Percentiles rank a stretch among this genome's conserved stretches.
These are phyloP conservation scores for Miltochrista miniata DNA, from an alignment of 2,888 invertebrate genomes.

Conservation along the genomic window DNA sequence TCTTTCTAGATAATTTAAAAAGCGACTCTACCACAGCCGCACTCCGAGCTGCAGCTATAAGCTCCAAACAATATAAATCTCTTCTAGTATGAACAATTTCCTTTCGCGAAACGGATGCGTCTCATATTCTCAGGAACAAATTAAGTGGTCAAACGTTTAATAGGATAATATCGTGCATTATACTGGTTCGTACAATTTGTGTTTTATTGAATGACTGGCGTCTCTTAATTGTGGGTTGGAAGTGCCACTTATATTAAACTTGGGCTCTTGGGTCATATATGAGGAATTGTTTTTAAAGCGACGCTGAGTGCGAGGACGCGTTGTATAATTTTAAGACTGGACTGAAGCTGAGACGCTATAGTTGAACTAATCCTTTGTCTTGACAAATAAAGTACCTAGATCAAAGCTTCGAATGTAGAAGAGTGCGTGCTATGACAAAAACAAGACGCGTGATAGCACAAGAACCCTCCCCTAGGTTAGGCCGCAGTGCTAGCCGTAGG, in stretches of 20 bases:
- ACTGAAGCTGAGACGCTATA: no score
- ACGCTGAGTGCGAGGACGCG: no score
- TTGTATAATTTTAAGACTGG: no score
- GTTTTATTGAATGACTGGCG: constrained; percentile 61
- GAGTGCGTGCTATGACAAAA: no score
- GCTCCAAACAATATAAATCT: constrained; percentile 21
- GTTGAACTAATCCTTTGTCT: no score
- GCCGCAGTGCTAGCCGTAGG: no score
- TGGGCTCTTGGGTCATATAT: not conserved
- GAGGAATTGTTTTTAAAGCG: constrained; percentile 1
- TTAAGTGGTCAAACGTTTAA: constrained; percentile 61
- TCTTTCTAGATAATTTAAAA: no score
- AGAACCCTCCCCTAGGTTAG: no score
- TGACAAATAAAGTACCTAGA: no score
- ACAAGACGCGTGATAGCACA: no score
- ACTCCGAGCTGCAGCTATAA: not conserved
- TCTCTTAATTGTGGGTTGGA: constrained; percentile 58
- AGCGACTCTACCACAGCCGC: no score
- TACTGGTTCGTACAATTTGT: constrained; percentile 63
- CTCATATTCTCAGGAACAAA: constrained; percentile 55
- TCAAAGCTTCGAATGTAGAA: no score
- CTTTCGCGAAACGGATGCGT: constrained; percentile 54
- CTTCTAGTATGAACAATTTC: constrained; percentile 37
- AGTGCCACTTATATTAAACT: constrained; percentile 29
- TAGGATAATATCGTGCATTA: constrained; percentile 68